Base-by-base conservation (phyloP, 2,888 invertebrate genomes). In the Drosophila longiperda region DNA sequence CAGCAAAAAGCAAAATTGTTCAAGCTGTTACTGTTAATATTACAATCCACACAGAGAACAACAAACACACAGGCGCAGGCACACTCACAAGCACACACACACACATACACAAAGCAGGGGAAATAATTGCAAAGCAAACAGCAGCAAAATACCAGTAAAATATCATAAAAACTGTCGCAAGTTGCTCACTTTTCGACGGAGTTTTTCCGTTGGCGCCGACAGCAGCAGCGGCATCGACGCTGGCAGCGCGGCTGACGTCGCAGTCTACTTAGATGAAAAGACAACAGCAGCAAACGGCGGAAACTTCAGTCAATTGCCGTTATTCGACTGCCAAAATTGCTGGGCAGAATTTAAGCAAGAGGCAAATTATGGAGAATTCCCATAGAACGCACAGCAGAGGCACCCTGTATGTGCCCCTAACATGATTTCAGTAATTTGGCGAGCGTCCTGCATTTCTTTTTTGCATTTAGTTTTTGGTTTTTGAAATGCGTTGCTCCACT, bases 101-200 rank as follows among this genome's bases (percentile, higher is more conserved):
- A 38, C 15, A 23, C 34, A 15, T 20, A 52, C 34, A 26, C 7
- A 45, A n/a, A 61, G 17, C 72, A 75, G 90, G 90, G 90, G 88
- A 87, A 85, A 82, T 70, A 89, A 89, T 81, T 85, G 73, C 82
- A 79, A 73, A 77, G 36, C 80, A 83, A 83, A 79, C 75, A 82
- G 70, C 82, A 85, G 75, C 74, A 75, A 70, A 69, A 63, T 50
- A 23, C 36, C 50, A 66, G 34, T 67, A 58, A 60, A 73, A 78
- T 70, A 81, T 79, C 82, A 82, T 75, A 89, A 87, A 82, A 82
- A 87, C 85, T 82, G 85, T 78, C 82, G 80, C 69, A 67, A 54
- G 73, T 66, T 65, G 84, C 71, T 82, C 66, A 73, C 65, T 82
- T 74, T 82, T 8, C 38, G 36, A 38, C 53, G 58, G 58, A 17